phyloP scores from a whole-genome alignment of 2,888 invertebrate genomes.

The Drepanosiphum platanoidis region DNA sequence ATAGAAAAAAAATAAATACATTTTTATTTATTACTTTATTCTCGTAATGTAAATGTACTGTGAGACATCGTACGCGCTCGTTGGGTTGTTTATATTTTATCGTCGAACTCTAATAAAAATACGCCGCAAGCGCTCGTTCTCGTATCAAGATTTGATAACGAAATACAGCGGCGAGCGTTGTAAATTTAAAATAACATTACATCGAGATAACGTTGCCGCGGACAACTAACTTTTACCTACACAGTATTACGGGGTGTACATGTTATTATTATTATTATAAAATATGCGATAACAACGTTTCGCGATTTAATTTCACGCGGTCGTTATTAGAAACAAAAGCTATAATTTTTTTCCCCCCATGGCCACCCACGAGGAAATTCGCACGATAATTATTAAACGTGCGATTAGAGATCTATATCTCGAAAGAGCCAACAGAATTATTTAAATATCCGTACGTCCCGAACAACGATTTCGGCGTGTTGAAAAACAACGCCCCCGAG shows the following conservation, averaged over 20 bases:
- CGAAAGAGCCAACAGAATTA: background rate
- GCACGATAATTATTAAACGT: background rate
- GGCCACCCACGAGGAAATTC: background rate
- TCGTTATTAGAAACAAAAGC: background rate
- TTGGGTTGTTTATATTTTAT: background rate
- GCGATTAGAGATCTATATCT: no score
- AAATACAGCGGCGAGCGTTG: background rate
- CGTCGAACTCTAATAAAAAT: background rate
- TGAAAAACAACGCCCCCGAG: background rate
- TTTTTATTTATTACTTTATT: no score
- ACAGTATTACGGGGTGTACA: background rate
- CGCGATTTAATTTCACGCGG: background rate
- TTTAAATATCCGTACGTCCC: background rate
- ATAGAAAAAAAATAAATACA: no score
- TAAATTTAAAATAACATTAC: background rate
- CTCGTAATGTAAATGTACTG: no score
- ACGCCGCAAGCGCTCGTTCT: background rate
- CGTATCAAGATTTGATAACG: background rate
- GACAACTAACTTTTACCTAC: background rate
- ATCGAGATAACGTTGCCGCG: background rate
- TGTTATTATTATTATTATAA: background rate
- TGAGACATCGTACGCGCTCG: no score
- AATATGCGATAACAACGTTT: background rate
- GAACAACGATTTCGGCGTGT: background rate
- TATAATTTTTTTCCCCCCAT: background rate